phyloP scores from a whole-genome alignment of 2,888 invertebrate genomes.

The Teleiodes luculella region DNA sequence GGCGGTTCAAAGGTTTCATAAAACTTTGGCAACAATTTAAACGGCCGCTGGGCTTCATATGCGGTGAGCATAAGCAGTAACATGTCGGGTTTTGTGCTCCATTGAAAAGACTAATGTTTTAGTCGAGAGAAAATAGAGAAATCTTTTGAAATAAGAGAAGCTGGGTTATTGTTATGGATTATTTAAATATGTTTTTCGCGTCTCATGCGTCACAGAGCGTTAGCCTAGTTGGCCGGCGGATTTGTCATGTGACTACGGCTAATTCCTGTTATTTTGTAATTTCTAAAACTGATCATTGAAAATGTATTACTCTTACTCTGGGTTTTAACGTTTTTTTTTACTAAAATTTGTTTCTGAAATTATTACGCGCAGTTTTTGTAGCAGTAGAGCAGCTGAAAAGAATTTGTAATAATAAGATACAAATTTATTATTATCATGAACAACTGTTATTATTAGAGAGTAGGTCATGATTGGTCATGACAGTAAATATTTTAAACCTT shows the following conservation, averaged over 20 bases:
- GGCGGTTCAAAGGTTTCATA: conserved; percentile 28
- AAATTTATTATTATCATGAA: too few relatives aligned
- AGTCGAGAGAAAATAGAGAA: conserved; percentile 33
- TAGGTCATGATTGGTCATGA: too few relatives aligned
- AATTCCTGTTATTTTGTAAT: conserved; percentile 49
- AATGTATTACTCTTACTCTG: conserved; percentile 13
- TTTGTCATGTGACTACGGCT: conserved; percentile 60
- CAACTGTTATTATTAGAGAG: too few relatives aligned
- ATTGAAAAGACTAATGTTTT: conserved; percentile 54
- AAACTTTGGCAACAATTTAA: conserved; percentile 33
- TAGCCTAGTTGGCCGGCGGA: conserved; percentile 47
- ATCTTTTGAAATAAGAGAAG: conserved; percentile 50
- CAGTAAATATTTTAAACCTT: background rate
- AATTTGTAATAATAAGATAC: too few relatives aligned
- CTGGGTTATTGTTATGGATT: conserved; percentile 58
- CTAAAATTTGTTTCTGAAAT: conserved; percentile 19
- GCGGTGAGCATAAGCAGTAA: conserved; percentile 39
- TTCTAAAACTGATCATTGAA: conserved; percentile 46
- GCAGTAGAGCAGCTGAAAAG: conserved; percentile 15
- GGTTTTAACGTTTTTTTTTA: conserved; percentile 6
- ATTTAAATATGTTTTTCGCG: conserved; percentile 58
- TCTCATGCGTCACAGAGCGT: conserved; percentile 54
- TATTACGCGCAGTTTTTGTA: conserved; percentile 22
- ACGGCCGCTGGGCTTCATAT: conserved; percentile 28
- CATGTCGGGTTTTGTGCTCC: conserved; percentile 40